phyloP scores from a whole-genome alignment of 2,888 invertebrate species.

The Prosapia bicincta region DNA sequence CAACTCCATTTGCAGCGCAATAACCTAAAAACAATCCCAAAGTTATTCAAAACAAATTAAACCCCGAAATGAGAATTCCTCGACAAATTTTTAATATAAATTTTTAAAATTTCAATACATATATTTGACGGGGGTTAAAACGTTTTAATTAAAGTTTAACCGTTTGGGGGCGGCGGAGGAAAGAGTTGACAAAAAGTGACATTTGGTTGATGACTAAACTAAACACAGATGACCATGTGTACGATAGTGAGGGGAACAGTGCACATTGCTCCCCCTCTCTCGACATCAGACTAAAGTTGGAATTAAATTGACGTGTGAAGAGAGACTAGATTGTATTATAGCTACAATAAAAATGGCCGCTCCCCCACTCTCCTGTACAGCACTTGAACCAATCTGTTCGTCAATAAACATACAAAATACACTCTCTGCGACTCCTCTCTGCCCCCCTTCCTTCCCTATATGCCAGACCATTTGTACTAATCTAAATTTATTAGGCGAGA shows the following conservation, averaged over 20 bases:
- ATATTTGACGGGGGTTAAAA: not conserved
- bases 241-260: not conserved
- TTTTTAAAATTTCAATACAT: not conserved
- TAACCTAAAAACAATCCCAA: too few relatives aligned
- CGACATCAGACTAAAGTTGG: conserved; percentile 5
- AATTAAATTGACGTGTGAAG: conserved; percentile 30
- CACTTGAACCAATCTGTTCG: conserved; percentile 28
- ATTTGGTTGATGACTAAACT: conserved; percentile 2
- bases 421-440: not conserved
- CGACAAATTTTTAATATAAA: not conserved
- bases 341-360: conserved; percentile 32
- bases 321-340: conserved; percentile 26
- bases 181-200: conserved; percentile 2
- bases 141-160: not conserved
- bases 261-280: not conserved
- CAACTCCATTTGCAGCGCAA: too few relatives aligned
- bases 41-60: not conserved
- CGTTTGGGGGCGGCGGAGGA: not conserved
- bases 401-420: conserved; percentile 27
- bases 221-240: conserved; percentile 2
- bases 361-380: conserved; percentile 5
- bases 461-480: conserved; percentile 39
- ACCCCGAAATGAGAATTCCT: not conserved
- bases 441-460: not conserved
- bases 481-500: conserved; percentile 38